These are phyloP conservation scores for Cossypha niveicapilla DNA, from an alignment of 2,797 vertebrate species.

Conservation along the genomic window DNA sequence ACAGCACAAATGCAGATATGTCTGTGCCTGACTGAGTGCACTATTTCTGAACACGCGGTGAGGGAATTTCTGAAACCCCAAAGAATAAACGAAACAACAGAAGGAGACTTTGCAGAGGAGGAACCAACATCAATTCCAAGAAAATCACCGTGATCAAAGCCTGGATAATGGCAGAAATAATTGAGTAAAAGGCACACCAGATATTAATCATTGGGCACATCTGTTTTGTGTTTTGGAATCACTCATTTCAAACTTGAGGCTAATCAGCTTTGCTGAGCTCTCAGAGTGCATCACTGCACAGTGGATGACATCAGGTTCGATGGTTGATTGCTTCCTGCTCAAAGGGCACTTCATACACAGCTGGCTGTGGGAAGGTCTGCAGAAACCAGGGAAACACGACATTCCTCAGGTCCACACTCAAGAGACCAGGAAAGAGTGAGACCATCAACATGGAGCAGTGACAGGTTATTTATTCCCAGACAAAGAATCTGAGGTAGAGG, in stretches of 20 bases:
- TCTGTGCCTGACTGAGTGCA: background rate
- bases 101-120: background rate
- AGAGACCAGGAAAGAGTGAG: background rate
- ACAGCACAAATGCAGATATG: background rate
- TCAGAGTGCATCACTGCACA: background rate
- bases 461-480: background rate
- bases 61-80: background rate
- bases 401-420: background rate
- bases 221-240: constrained; percentile 3
- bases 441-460: background rate
- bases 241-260: background rate
- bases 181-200: background rate
- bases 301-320: background rate
- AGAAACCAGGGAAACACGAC: background rate
- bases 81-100: background rate
- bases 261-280: constrained; percentile 1
- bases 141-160: constrained; percentile 2
- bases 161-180: background rate
- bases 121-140: background rate
- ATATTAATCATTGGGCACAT: background rate
- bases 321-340: constrained; percentile 19
- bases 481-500: background rate
- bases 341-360: background rate
- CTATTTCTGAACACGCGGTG: background rate
- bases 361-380: background rate